Evolutionary conservation across 2,888 invertebrate genomes (phyloP).

Genomic region (Zeuzera pyrina): DNA sequence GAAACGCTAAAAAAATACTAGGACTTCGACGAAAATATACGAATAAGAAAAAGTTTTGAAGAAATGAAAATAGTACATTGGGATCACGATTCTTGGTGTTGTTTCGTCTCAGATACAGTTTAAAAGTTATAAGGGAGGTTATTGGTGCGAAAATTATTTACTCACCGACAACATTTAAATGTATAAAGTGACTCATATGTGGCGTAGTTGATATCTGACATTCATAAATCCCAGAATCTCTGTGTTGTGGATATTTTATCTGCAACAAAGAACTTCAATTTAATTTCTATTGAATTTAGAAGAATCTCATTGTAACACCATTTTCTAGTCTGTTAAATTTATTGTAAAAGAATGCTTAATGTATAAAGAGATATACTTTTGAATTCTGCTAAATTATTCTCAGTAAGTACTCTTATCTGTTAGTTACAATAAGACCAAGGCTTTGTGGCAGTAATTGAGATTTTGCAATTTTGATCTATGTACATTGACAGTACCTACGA

Average conservation of each 20-base stretch:
- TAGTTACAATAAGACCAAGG: no score
- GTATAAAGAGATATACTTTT: no score
- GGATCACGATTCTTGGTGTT: no score
- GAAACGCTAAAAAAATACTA: no score
- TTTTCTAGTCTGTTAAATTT: constrained; percentile 14
- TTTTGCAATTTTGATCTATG: background rate
- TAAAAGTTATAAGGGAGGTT: no score
- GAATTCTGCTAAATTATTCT: no score
- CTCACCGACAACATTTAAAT: constrained; percentile 93
- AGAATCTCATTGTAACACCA: constrained; percentile 5
- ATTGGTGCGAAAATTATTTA: no score
- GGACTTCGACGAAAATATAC: no score
- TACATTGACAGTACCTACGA: background rate
- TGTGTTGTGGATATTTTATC: constrained; percentile 93
- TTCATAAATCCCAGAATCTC: constrained; percentile 93
- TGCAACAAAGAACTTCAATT: constrained; percentile 49
- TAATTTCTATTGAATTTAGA: background rate
- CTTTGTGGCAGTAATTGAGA: background rate
- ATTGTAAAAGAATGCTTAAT: constrained; percentile 2
- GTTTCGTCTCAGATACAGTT: no score
- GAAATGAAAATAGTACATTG: no score
- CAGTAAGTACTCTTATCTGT: no score
- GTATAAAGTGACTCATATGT: constrained; percentile 93
- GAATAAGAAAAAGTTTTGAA: no score
- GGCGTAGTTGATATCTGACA: constrained; percentile 96